Evolutionary conservation across 2,888 invertebrate species (phyloP).

Genomic region (Nephrotoma guestfalica): DNA sequence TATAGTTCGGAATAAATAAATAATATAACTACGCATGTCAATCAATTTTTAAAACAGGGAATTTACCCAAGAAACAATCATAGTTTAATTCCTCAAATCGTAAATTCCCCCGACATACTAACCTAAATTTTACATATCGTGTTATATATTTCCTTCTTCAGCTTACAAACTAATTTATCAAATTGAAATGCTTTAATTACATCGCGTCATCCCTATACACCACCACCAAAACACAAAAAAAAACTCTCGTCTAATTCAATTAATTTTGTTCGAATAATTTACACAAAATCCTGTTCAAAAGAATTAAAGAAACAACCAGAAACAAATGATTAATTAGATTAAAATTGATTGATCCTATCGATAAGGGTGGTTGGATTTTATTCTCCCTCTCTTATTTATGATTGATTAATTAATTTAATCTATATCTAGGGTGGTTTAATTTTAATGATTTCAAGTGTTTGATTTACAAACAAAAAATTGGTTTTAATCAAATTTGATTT

Average conservation of each 20-base stretch:
- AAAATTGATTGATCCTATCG: neutral
- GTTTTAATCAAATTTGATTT: neutral
- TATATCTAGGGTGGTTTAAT: neutral
- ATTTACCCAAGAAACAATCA: no score
- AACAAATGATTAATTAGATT: neutral
- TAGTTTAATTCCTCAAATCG: no score
- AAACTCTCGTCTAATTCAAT: neutral
- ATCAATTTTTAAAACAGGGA: no score
- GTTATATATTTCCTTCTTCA: neutral
- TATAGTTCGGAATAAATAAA: no score
- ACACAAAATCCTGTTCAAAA: neutral
- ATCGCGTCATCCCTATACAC: neutral
- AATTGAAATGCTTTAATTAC: neutral
- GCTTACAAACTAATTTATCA: neutral
- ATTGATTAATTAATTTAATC: neutral
- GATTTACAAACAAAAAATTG: neutral
- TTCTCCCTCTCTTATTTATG: neutral
- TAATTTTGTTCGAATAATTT: neutral
- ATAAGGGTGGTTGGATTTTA: neutral
- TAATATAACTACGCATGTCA: no score
- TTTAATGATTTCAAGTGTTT: neutral
- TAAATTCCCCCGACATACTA: no score
- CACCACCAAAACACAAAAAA: neutral
- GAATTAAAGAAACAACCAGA: neutral
- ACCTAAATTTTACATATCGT: no score